phyloP scores from a whole-genome alignment of 2,797 vertebrate genomes.

The Propithecus perrieri region DNA sequence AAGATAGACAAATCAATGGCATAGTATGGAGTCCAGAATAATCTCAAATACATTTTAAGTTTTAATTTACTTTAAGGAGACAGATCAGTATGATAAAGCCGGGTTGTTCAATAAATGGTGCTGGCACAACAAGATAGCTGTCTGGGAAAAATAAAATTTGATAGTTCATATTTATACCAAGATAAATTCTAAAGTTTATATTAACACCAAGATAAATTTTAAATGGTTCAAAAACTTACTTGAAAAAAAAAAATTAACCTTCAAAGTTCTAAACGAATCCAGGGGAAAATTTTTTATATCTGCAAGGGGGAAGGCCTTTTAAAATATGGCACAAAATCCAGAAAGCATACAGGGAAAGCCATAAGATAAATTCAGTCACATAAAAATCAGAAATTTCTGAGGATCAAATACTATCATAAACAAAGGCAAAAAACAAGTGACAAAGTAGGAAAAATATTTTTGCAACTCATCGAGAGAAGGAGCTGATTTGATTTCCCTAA shows the following conservation, averaged over 20 bases:
- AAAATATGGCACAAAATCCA: neutral
- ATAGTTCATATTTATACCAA: neutral
- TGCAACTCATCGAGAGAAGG: neutral
- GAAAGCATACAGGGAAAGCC: neutral
- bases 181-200: neutral
- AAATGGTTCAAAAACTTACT: neutral
- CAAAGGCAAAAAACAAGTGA: slow-evolving; percentile 11
- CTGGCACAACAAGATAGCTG: neutral
- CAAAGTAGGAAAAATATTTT: slow-evolving; percentile 27
- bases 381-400: slow-evolving; percentile 14
- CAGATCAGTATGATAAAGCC: neutral
- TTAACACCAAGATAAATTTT: neutral
- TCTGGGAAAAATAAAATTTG: neutral
- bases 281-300: neutral
- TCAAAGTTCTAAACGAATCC: neutral
- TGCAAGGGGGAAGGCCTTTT: neutral
- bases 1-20: neutral
- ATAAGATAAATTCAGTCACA: neutral
- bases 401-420: neutral
- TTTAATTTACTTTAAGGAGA: neutral
- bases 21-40: neutral
- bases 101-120: neutral
- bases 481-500: neutral
- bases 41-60: slow-evolving; percentile 9
- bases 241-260: neutral